These are phyloP conservation scores for Leptopilina boulardi DNA, from an alignment of 1,140 invertebrate species.

Conservation along the genomic window DNA sequence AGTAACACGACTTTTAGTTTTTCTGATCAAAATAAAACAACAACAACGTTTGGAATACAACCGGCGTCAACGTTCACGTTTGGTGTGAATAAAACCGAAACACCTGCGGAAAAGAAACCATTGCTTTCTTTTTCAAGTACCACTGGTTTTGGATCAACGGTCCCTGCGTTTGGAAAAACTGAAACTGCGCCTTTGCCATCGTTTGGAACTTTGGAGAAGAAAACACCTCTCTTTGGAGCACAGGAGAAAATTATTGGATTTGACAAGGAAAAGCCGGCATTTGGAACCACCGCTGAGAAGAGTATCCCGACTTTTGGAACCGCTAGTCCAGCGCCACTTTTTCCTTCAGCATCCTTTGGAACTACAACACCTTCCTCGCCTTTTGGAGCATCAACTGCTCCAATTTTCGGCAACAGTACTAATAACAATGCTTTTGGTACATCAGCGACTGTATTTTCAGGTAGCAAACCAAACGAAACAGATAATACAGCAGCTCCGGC, in stretches of 20 bases:
- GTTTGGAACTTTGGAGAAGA: constrained; percentile 54
- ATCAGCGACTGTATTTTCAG: constrained; percentile 53
- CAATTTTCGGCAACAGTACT: constrained; percentile 52
- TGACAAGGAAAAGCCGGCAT: constrained; percentile 41
- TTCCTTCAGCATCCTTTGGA: constrained; percentile 48
- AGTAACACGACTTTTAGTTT: constrained; percentile 58
- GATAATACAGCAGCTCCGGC: background rate
- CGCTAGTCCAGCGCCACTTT: constrained; percentile 12
- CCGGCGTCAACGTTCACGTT: constrained; percentile 27
- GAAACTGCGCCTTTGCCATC: constrained; percentile 47
- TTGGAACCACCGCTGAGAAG: constrained; percentile 46
- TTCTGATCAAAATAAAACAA: constrained; percentile 47
- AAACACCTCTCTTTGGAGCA: constrained; percentile 52
- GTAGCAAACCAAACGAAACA: constrained; percentile 39
- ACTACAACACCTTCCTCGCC: constrained; percentile 40
- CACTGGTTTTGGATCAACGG: background rate
- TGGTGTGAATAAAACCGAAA: constrained; percentile 28
- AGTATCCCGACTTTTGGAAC: background rate
- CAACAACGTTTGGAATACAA: constrained; percentile 48
- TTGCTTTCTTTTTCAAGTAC: background rate
- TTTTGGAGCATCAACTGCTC: constrained; percentile 41
- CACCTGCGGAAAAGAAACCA: background rate
- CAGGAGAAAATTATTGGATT: constrained; percentile 48
- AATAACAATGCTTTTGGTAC: constrained; percentile 33
- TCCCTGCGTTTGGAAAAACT: background rate